phyloP scores from a whole-genome alignment of 2,113 vertebrate species.

The Sapayoa aenigma region DNA sequence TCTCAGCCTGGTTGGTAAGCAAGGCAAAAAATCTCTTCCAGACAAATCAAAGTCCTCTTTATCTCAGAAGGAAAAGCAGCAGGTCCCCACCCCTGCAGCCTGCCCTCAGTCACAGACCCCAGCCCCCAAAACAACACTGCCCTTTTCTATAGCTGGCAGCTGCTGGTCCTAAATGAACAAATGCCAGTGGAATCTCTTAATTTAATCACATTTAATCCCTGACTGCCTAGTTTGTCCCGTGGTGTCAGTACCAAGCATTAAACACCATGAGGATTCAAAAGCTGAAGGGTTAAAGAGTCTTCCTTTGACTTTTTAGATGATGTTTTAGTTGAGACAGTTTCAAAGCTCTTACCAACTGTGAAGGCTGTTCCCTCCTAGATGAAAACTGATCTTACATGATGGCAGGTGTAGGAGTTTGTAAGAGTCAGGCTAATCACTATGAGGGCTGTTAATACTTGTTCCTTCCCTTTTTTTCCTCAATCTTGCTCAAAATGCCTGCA shows the following conservation, averaged over 20 bases:
- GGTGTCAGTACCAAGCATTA: background rate
- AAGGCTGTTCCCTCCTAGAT: background rate
- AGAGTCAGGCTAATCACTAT: background rate
- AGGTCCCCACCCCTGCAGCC: background rate
- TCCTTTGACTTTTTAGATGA: background rate
- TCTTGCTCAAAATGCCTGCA: background rate
- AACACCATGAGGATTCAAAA: background rate
- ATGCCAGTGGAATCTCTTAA: background rate
- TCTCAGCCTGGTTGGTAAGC: background rate
- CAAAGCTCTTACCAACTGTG: background rate
- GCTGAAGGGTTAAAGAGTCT: background rate
- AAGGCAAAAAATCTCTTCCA: background rate
- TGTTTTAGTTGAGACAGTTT: background rate
- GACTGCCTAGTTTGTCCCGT: background rate
- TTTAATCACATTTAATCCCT: background rate
- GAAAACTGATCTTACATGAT: background rate
- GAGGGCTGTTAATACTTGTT: background rate
- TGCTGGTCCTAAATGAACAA: background rate
- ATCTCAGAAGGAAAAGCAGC: background rate
- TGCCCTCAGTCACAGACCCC: background rate
- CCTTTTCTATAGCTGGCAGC: background rate
- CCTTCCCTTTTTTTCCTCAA: background rate
- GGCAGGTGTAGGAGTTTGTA: background rate
- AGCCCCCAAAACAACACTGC: background rate
- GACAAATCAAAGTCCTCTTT: background rate